A percentile compares a stretch with the other conserved stretches of the same genome.
Conservation (phyloP, 2,888 invertebrate species). For the Agapostemon virescens region DNA sequence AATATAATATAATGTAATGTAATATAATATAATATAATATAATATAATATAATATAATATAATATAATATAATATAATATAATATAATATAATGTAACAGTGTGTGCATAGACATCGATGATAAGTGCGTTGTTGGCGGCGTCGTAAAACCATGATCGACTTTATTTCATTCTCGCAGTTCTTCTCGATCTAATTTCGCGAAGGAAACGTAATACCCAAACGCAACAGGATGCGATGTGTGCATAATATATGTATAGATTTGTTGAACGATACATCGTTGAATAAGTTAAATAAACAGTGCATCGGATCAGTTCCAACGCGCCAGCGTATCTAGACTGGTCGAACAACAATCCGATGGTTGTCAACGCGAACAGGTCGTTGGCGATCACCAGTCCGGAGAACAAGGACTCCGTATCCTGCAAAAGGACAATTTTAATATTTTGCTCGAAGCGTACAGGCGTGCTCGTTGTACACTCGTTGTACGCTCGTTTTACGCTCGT, state of each 20-base stretch:
- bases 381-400: slow-evolving; percentile 83
- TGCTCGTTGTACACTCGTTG: too few species aligned
- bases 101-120: too few species aligned
- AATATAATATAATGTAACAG: too few species aligned
- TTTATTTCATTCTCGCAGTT: not conserved
- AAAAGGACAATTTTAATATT: slow-evolving; percentile 73
- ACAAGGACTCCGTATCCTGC: slow-evolving; percentile 84
- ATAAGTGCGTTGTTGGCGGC: not conserved
- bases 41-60: too few species aligned
- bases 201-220: slow-evolving; percentile 67
- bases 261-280: slow-evolving; percentile 54
- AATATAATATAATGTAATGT: too few species aligned
- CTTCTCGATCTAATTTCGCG: slow-evolving; percentile 25
- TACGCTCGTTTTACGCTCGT: too few species aligned
- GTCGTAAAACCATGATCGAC: not conserved
- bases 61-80: too few species aligned
- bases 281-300: slow-evolving; percentile 82
- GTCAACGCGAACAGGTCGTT: slow-evolving; percentile 87
- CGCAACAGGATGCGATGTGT: slow-evolving; percentile 63
- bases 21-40: too few species aligned
- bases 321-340: slow-evolving; percentile 84
- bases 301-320: slow-evolving; percentile 86
- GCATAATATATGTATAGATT: slow-evolving; percentile 60
- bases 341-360: slow-evolving; percentile 87
- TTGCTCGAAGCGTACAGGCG: too few species aligned